Evolutionary conservation across 2,113 vertebrate species (phyloP).

Genomic region (Pteronura brasiliensis): DNA sequence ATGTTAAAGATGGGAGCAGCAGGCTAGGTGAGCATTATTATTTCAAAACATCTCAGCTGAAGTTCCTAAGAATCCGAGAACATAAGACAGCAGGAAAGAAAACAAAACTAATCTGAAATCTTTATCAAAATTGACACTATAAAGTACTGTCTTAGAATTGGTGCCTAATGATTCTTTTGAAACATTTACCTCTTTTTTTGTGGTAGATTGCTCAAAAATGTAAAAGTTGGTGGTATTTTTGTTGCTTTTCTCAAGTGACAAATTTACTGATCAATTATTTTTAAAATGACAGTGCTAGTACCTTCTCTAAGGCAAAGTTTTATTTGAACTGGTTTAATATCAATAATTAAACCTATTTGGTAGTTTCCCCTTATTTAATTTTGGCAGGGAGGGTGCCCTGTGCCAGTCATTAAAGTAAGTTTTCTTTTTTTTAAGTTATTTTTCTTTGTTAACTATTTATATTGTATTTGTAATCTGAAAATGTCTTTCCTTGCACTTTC

Average conservation of each 20-base stretch:
- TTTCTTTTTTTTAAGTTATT: slow-evolving; percentile 20
- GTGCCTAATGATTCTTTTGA: slow-evolving; percentile 9
- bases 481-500: slow-evolving; percentile 20
- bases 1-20: slow-evolving; percentile 9
- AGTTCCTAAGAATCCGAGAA: slow-evolving; percentile 20
- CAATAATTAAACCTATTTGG: not conserved
- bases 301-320: slow-evolving; percentile 45
- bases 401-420: not conserved
- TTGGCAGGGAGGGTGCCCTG: not conserved
- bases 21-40: not conserved
- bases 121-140: not conserved
- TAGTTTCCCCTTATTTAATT: slow-evolving; percentile 31
- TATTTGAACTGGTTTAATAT: slow-evolving; percentile 27
- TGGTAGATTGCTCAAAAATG: slow-evolving; percentile 20
- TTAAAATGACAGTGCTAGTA: not conserved
- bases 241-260: slow-evolving; percentile 22
- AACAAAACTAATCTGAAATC: slow-evolving; percentile 31
- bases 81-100: not conserved
- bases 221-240: slow-evolving; percentile 25
- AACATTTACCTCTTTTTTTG: slow-evolving; percentile 8
- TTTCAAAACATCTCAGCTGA: slow-evolving; percentile 39
- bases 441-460: slow-evolving; percentile 43
- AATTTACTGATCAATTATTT: slow-evolving; percentile 23
- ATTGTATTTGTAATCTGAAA: slow-evolving; percentile 16
- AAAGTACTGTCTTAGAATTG: slow-evolving; percentile 28